phyloP scores from a whole-genome alignment of 2,113 vertebrate species.

The Microcebus griseorufus region DNA sequence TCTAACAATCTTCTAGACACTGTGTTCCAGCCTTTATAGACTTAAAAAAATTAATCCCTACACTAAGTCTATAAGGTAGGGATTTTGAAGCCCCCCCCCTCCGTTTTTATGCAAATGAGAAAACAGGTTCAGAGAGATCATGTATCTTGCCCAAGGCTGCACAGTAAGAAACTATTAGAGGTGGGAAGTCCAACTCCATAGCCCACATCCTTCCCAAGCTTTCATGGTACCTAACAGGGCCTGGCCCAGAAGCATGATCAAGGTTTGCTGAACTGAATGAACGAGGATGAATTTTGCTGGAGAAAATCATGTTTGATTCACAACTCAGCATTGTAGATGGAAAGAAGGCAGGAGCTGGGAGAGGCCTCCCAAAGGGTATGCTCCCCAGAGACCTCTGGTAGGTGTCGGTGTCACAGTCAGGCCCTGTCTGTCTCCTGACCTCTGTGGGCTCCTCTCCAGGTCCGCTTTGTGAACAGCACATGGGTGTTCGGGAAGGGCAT shows the following conservation, averaged over 20 bases:
- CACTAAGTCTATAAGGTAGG: background rate
- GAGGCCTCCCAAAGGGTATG: background rate
- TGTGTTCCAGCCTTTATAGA: background rate
- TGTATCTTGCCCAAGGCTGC: background rate
- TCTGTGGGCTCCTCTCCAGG: conserved; percentile 81
- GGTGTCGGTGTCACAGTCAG: background rate
- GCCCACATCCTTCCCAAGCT: too few species aligned
- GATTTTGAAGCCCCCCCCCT: background rate
- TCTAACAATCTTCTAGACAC: background rate
- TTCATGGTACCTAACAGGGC: too few species aligned
- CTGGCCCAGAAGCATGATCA: too few species aligned
- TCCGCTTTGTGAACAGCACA: conserved; percentile 95
- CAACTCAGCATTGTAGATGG: background rate
- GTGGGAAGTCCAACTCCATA: too few species aligned
- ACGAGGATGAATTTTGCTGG: too few species aligned
- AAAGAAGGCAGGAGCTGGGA: background rate
- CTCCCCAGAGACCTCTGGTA: background rate
- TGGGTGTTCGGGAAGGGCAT: conserved; percentile 96
- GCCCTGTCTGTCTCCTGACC: background rate
- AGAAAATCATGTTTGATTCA: too few species aligned
- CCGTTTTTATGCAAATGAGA: background rate
- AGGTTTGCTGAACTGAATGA: too few species aligned
- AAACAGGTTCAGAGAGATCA: background rate
- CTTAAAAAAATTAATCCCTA: background rate
- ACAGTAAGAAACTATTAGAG: background rate